Percentiles rank a stretch among this genome's conserved stretches.
Conservation (phyloP, 2,888 invertebrate species). For the Agriopis aurantiaria region DNA sequence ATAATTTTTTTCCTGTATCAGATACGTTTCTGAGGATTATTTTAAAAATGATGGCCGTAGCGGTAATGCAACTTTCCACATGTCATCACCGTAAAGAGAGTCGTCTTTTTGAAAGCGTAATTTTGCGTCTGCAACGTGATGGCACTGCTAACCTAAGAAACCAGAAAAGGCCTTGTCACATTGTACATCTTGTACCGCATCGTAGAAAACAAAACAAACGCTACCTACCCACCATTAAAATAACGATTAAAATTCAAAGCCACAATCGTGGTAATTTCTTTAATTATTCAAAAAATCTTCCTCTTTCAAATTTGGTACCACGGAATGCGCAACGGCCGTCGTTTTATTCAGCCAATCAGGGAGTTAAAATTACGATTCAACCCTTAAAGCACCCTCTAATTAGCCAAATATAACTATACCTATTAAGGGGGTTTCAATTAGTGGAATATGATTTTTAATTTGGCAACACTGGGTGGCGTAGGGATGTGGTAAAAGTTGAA, state of each 20-base stretch:
- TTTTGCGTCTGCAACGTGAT: too few relatives aligned
- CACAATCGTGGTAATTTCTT: slow-evolving; percentile 4
- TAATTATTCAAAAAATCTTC: slow-evolving; percentile 14
- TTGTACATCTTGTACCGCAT: neutral
- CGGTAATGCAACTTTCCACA: too few relatives aligned
- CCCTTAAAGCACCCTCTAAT: slow-evolving; percentile 42
- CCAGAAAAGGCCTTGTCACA: too few relatives aligned
- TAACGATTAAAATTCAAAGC: slow-evolving; percentile 9
- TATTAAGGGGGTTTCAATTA: slow-evolving; percentile 50
- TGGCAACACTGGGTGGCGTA: slow-evolving; percentile 61
- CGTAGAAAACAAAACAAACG: neutral
- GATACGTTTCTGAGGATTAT: too few relatives aligned
- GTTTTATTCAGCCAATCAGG: slow-evolving; percentile 37
- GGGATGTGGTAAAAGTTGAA: slow-evolving; percentile 39
- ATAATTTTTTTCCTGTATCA: too few relatives aligned
- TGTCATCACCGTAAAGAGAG: too few relatives aligned
- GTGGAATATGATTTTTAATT: slow-evolving; percentile 56
- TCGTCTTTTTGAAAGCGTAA: too few relatives aligned
- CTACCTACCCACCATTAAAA: neutral
- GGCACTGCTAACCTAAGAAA: too few relatives aligned
- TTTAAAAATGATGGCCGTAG: too few relatives aligned
- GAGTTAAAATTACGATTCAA: slow-evolving; percentile 35
- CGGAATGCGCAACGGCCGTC: slow-evolving; percentile 14
- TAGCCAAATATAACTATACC: slow-evolving; percentile 43
- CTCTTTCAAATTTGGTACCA: slow-evolving; percentile 3